These are phyloP conservation scores for Drosophila nikananu DNA, from an alignment of 1,140 invertebrate species.

Conservation along the genomic window DNA sequence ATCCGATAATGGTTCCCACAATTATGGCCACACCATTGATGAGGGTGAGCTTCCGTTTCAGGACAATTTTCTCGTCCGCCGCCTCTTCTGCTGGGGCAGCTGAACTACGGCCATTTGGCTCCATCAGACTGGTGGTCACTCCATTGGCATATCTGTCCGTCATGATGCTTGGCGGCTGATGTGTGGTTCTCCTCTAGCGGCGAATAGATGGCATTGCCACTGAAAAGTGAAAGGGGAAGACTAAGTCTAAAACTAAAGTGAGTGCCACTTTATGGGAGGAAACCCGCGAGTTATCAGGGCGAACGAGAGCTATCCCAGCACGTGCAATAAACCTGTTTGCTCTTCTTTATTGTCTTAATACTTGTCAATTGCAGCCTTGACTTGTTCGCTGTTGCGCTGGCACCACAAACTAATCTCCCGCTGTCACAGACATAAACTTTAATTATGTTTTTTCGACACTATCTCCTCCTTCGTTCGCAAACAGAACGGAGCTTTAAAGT, in stretches of 20 bases:
- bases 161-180: conserved; percentile 43
- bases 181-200: conserved; percentile 12
- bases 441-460: conserved; percentile 36
- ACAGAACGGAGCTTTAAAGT: conserved; percentile 36
- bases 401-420: conserved; percentile 21
- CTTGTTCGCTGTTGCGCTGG: conserved; percentile 19
- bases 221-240: conserved; percentile 26
- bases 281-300: conserved; percentile 3
- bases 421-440: conserved; percentile 26
- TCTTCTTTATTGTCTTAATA: conserved; percentile 4
- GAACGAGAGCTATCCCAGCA: not conserved
- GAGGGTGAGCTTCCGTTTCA: conserved; percentile 93
- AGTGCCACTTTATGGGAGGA: not conserved
- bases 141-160: conserved; percentile 80
- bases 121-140: conserved; percentile 68
- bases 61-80: conserved; percentile 86
- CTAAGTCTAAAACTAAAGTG: conserved; percentile 7
- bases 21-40: conserved; percentile 95
- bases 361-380: conserved; percentile 17
- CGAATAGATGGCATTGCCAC: conserved; percentile 57
- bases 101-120: conserved; percentile 38
- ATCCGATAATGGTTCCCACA: conserved; percentile 93
- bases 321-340: conserved; percentile 31
- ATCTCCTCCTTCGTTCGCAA: conserved; percentile 20
- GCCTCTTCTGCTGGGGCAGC: conserved; percentile 3